phyloP scores from a whole-genome alignment of 2,888 invertebrate species.

The Helleia helle region DNA sequence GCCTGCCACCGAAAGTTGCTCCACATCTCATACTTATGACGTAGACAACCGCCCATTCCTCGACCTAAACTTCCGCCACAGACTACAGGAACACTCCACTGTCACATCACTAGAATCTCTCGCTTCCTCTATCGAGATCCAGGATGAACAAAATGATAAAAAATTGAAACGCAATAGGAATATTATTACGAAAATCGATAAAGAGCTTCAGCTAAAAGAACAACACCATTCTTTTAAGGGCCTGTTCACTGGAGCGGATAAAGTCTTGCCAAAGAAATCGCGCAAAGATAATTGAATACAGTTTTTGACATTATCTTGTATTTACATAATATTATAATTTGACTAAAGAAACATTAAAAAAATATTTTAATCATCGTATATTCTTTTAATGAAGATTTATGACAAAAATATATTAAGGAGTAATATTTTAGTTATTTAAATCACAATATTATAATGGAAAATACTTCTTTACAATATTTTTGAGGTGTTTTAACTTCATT shows the following conservation, averaged over 20 bases:
- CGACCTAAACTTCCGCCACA: conserved; percentile 38
- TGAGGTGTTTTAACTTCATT: too few relatives aligned
- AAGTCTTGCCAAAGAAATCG: conserved; percentile 35
- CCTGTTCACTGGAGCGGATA: conserved; percentile 40
- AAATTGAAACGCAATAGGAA: conserved; percentile 40
- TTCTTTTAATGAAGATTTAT: too few relatives aligned
- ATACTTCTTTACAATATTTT: too few relatives aligned
- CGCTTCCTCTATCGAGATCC: conserved; percentile 46
- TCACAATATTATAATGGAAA: too few relatives aligned
- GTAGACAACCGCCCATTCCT: conserved; percentile 30
- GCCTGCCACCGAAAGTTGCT: conserved; percentile 22
- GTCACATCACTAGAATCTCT: conserved; percentile 74
- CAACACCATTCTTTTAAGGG: conserved; percentile 39
- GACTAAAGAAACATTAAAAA: too few relatives aligned
- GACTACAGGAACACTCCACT: conserved; percentile 46
- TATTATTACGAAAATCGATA: conserved; percentile 34
- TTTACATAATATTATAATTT: too few relatives aligned
- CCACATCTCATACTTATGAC: conserved; percentile 19
- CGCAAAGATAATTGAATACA: conserved; percentile 28
- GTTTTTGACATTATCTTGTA: too few relatives aligned
- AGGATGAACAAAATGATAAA: conserved; percentile 32
- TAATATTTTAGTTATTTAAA: too few relatives aligned
- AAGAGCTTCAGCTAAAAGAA: conserved; percentile 53
- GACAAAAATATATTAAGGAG: too few relatives aligned
- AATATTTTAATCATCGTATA: too few relatives aligned